Evolutionary conservation across 2,113 vertebrate species (phyloP).

Genomic region (Nyctibius bracteatus): DNA sequence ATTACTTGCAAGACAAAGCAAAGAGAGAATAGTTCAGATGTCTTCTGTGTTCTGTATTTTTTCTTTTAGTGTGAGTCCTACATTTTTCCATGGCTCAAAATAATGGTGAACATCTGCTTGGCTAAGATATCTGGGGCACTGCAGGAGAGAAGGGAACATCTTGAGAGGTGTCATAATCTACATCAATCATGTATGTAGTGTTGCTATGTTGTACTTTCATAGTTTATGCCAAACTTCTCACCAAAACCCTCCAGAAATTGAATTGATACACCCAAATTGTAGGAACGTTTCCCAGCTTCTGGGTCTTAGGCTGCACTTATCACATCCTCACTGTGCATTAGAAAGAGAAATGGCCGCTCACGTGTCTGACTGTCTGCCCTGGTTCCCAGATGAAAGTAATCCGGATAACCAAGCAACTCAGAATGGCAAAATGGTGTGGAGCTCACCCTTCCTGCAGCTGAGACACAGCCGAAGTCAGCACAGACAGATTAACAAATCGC

Average conservation of each 20-base stretch:
- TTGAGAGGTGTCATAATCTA: constrained; percentile 33
- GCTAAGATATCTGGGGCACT: constrained; percentile 14
- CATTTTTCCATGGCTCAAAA: constrained; percentile 19
- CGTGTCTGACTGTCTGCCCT: neutral
- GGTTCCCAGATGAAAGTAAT: neutral
- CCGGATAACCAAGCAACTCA: neutral
- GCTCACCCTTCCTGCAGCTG: neutral
- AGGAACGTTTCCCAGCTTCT: neutral
- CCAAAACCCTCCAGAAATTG: constrained; percentile 5
- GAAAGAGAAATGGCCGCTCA: neutral
- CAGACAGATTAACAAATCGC: neutral
- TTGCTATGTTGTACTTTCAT: neutral
- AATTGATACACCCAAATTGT: neutral
- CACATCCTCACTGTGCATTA: neutral
- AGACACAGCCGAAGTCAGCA: neutral
- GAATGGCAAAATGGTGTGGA: neutral
- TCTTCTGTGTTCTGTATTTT: constrained; percentile 10
- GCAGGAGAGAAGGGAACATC: constrained; percentile 31
- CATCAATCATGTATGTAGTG: neutral
- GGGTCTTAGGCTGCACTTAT: neutral
- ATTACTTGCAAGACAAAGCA: constrained; percentile 23
- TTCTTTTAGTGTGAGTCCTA: neutral
- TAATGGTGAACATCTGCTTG: constrained; percentile 65
- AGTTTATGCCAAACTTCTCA: constrained; percentile 1
- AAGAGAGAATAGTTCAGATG: constrained; percentile 6